phyloP scores from a whole-genome alignment of 2,888 invertebrate species.

The Pyrrhia umbra region DNA sequence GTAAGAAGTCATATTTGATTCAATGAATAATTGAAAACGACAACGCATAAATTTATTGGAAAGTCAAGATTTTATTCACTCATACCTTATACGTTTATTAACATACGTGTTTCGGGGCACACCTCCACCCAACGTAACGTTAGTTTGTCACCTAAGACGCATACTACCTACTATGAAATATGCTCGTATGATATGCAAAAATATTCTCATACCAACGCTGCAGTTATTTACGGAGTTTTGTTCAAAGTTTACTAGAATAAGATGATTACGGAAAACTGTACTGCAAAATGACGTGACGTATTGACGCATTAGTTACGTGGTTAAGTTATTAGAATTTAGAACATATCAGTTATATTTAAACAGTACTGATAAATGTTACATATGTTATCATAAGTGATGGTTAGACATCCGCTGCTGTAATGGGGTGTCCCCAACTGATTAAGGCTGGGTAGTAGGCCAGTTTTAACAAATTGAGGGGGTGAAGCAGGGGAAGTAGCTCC shows the following conservation, averaged over 20 bases:
- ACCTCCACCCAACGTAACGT: conserved; percentile 1
- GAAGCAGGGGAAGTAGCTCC: too few relatives aligned
- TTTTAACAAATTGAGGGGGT: too few relatives aligned
- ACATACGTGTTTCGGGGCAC: conserved; percentile 15
- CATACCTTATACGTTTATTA: not conserved
- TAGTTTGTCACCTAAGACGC: conserved; percentile 29
- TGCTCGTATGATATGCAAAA: conserved; percentile 13
- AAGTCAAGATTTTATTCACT: too few relatives aligned
- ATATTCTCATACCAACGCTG: conserved; percentile 17
- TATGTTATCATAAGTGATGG: conserved; percentile 9
- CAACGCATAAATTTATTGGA: too few relatives aligned
- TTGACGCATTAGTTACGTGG: conserved; percentile 35
- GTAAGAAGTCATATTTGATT: too few relatives aligned
- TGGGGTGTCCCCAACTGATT: conserved; percentile 24
- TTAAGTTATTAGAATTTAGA: conserved; percentile 30
- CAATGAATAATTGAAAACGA: too few relatives aligned
- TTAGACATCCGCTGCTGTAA: conserved; percentile 14
- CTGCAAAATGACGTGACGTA: conserved; percentile 2
- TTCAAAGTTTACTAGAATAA: conserved; percentile 43
- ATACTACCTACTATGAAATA: conserved; percentile 16
- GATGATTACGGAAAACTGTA: conserved; percentile 29
- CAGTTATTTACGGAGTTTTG: conserved; percentile 37
- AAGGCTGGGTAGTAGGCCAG: too few relatives aligned
- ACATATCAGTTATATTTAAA: conserved; percentile 15
- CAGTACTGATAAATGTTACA: conserved; percentile 13